Conservation (phyloP, 2,113 vertebrate genomes). For the Xiphophorus hellerii region DNA sequence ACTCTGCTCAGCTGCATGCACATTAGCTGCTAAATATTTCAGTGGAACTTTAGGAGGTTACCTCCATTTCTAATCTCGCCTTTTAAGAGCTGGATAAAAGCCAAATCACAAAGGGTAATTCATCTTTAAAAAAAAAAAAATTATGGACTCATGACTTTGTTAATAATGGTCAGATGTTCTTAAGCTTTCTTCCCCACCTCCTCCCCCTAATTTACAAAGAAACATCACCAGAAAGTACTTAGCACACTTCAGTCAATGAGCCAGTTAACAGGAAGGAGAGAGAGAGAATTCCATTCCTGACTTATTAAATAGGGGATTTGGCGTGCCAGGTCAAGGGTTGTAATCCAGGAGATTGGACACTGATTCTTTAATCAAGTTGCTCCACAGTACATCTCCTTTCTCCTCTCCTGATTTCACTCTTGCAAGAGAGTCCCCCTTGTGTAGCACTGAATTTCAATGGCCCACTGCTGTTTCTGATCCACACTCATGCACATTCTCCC, state of each 20-base stretch:
- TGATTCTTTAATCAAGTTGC: slow-evolving; percentile 72
- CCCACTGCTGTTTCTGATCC: slow-evolving; percentile 23
- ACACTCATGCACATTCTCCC: neutral
- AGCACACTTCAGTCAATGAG: slow-evolving; percentile 68
- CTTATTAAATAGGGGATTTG: slow-evolving; percentile 72
- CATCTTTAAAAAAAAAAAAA: slow-evolving; percentile 20
- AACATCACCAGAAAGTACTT: slow-evolving; percentile 48
- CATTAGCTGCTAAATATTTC: slow-evolving; percentile 55
- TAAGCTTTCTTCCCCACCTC: slow-evolving; percentile 51
- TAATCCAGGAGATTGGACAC: slow-evolving; percentile 73
- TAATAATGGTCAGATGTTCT: slow-evolving; percentile 49
- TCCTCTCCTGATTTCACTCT: slow-evolving; percentile 28
- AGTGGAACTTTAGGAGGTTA: slow-evolving; percentile 49
- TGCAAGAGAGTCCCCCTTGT: slow-evolving; percentile 46
- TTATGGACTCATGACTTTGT: slow-evolving; percentile 46
- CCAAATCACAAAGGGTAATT: slow-evolving; percentile 32
- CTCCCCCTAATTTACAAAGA: slow-evolving; percentile 51
- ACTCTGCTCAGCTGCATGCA: slow-evolving; percentile 30
- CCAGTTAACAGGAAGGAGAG: slow-evolving; percentile 55
- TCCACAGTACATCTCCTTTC: slow-evolving; percentile 54
- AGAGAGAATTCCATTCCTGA: slow-evolving; percentile 61
- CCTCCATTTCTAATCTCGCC: slow-evolving; percentile 59
- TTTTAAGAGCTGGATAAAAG: slow-evolving; percentile 16
- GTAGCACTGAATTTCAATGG: slow-evolving; percentile 65
- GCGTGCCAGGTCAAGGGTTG: slow-evolving; percentile 61